phyloP scores from a whole-genome alignment of 2,888 invertebrate species.

The Agrochola circellaris region DNA sequence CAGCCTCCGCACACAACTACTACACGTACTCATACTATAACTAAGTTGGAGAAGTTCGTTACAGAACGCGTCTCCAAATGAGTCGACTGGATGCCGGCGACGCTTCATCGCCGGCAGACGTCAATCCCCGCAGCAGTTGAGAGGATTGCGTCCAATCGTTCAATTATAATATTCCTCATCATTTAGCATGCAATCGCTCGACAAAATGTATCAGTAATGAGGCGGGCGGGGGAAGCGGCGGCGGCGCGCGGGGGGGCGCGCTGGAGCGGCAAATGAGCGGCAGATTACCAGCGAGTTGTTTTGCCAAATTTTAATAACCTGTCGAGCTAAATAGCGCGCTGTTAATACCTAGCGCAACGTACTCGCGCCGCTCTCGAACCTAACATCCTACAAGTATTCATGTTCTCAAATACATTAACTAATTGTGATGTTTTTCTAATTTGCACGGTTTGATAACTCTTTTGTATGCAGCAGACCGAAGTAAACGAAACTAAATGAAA shows the following conservation, averaged over 20 bases:
- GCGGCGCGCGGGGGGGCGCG: not conserved
- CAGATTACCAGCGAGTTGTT: conserved; percentile 61
- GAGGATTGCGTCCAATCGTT: conserved; percentile 19
- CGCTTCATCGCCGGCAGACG: not conserved
- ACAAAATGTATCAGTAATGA: conserved; percentile 56
- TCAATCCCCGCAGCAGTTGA: not conserved
- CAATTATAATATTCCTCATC: conserved; percentile 41
- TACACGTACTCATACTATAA: not conserved
- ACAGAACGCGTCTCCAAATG: not conserved
- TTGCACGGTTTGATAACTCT: not conserved
- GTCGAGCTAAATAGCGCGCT: conserved; percentile 30
- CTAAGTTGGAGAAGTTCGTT: not conserved
- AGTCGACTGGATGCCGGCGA: not conserved
- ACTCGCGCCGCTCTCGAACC: not conserved
- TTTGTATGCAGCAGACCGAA: not conserved
- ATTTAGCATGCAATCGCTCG: conserved; percentile 47
- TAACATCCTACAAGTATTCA: conserved; percentile 2
- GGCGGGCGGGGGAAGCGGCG: not conserved
- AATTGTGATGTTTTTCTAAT: not conserved
- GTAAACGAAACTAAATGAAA: not conserved
- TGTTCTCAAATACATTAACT: conserved; percentile 1
- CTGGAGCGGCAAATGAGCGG: conserved; percentile 63
- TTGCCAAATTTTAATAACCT: conserved; percentile 61
- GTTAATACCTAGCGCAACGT: not conserved
- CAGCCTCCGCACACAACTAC: conserved; percentile 4